These are phyloP conservation scores for Teinopalpus imperialis DNA, from an alignment of 2,888 invertebrate genomes.

Conservation along the genomic window DNA sequence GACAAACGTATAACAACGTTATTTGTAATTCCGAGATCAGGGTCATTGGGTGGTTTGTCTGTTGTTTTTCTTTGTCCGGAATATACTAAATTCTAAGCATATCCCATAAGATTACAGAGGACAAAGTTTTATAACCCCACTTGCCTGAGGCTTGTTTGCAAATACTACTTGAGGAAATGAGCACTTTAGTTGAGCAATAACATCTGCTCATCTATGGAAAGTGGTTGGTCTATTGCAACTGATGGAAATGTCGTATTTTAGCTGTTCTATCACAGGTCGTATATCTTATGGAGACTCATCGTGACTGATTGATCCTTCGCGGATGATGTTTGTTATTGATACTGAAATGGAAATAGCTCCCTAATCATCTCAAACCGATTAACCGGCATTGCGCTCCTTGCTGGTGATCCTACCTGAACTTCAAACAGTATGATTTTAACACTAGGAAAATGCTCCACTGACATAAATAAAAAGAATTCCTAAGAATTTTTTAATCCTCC, in stretches of 20 bases:
- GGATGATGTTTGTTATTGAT: slow-evolving; percentile 37
- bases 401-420: slow-evolving; percentile 30
- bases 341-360: too few species aligned
- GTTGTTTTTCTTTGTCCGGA: too few species aligned
- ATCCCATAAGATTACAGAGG: slow-evolving; percentile 28
- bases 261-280: slow-evolving; percentile 36
- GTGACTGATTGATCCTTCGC: slow-evolving; percentile 36
- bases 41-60: too few species aligned
- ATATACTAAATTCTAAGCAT: slow-evolving; percentile 35
- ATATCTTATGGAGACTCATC: slow-evolving; percentile 38
- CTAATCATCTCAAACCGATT: slow-evolving; percentile 32
- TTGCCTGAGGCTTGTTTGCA: slow-evolving; percentile 29
- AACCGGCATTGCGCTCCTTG: slow-evolving; percentile 31
- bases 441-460: slow-evolving; percentile 33
- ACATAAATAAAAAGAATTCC: slow-evolving; percentile 32
- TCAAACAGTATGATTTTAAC: slow-evolving; percentile 33
- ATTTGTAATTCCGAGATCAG: too few species aligned
- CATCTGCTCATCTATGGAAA: slow-evolving; percentile 41
- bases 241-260: slow-evolving; percentile 39
- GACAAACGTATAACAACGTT: too few species aligned
- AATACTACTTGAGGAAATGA: slow-evolving; percentile 39
- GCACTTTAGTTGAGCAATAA: too few species aligned
- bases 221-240: slow-evolving; percentile 39
- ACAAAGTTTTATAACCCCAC: slow-evolving; percentile 33
- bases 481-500: slow-evolving; percentile 26